Conservation (phyloP, 2,113 vertebrate species). For the Istiophorus platypterus region DNA sequence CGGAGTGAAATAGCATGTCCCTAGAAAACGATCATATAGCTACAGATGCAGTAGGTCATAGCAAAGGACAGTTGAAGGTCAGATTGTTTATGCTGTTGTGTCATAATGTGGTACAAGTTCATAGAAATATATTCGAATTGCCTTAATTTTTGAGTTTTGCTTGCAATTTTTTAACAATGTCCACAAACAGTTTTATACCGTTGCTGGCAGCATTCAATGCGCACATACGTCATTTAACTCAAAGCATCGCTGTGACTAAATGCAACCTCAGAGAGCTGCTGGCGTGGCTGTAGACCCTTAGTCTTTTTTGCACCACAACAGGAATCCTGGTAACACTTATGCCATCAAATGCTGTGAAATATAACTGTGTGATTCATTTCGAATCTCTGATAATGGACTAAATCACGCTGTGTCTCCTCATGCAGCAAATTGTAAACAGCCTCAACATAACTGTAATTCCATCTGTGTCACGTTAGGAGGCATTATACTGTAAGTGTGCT, state of each 20-base stretch:
- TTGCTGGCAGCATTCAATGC: neutral
- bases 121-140: neutral
- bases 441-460: neutral
- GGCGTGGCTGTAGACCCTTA: neutral
- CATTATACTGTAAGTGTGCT: neutral
- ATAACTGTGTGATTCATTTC: neutral
- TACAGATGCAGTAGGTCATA: slow-evolving; percentile 9
- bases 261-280: no score
- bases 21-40: slow-evolving; percentile 10
- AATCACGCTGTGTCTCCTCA: slow-evolving; percentile 5
- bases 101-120: slow-evolving; percentile 17
- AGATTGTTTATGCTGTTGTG: slow-evolving; percentile 13
- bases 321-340: neutral
- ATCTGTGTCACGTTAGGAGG: slow-evolving; percentile 4
- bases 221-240: neutral
- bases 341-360: neutral
- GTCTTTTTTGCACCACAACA: neutral
- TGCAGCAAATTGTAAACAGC: neutral
- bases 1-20: slow-evolving; percentile 24
- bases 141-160: neutral
- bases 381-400: neutral
- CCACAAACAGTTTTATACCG: neutral
- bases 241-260: neutral
- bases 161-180: neutral
- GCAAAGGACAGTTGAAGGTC: slow-evolving; percentile 17